Percentiles rank a stretch among this genome's conserved stretches.
These are phyloP conservation scores for Frankliniella fusca DNA, from an alignment of 2,888 invertebrate species.

Conservation along the genomic window DNA sequence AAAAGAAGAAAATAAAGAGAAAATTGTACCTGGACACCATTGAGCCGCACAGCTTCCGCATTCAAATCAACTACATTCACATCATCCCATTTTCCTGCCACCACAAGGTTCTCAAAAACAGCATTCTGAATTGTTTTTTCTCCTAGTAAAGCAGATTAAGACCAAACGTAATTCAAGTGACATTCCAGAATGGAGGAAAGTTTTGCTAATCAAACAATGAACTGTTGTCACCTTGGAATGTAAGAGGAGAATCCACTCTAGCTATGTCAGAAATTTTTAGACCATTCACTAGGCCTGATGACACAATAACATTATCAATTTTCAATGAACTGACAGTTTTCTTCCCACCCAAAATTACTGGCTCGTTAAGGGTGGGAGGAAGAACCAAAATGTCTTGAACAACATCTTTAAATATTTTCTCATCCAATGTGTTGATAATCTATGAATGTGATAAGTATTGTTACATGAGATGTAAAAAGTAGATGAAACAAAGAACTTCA, in stretches of 20 bases:
- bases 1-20: neutral
- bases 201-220: neutral
- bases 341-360: neutral
- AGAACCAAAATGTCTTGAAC: neutral
- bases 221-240: neutral
- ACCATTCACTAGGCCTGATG: neutral
- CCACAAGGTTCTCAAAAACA: neutral
- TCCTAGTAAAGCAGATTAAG: neutral
- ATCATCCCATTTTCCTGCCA: neutral
- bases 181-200: neutral
- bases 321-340: neutral
- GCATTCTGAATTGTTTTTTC: neutral
- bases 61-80: neutral
- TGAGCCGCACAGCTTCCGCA: neutral
- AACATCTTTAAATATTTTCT: neutral
- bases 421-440: neutral
- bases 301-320: neutral
- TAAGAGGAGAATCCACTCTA: neutral
- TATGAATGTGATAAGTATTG: neutral
- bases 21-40: neutral
- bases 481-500: neutral
- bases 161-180: no score
- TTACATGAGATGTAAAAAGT: neutral
- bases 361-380: neutral
- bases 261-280: neutral